Evolutionary conservation across 2,113 vertebrate genomes (phyloP).

Genomic region (Sylvietta virens): DNA sequence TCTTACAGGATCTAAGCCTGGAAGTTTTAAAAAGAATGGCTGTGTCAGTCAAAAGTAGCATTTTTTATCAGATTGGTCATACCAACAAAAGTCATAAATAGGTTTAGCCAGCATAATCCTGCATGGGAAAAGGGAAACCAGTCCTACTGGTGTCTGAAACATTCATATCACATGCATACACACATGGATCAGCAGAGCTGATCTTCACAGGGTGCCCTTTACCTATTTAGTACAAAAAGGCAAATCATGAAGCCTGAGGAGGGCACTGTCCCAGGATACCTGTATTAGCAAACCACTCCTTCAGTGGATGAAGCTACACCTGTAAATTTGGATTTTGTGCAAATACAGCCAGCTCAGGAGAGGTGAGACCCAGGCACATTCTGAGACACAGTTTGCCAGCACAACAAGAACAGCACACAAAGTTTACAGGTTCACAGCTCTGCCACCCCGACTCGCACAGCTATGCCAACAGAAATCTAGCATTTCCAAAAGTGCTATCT

Average conservation of each 20-base stretch:
- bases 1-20: not conserved
- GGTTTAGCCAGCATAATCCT: not conserved
- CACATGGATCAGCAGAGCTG: not conserved
- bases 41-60: not conserved
- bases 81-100: not conserved
- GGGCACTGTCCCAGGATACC: not conserved
- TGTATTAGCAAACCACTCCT: not conserved
- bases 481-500: not conserved
- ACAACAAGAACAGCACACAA: not conserved
- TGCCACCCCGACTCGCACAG: not conserved
- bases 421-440: not conserved
- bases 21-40: not conserved
- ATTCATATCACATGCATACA: fast-evolving
- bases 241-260: not conserved
- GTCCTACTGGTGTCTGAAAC: not conserved
- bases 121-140: not conserved
- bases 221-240: not conserved
- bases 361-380: not conserved
- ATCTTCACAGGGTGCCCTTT: not conserved
- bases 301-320: fast-evolving
- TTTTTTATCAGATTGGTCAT: not conserved
- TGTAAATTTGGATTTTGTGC: not conserved
- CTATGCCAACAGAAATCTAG: not conserved
- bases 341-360: not conserved
- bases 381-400: not conserved